Percentiles rank a stretch among this genome's conserved stretches.
These are phyloP conservation scores for Scolopax mira DNA, from an alignment of 2,113 vertebrate species.

Conservation along the genomic window DNA sequence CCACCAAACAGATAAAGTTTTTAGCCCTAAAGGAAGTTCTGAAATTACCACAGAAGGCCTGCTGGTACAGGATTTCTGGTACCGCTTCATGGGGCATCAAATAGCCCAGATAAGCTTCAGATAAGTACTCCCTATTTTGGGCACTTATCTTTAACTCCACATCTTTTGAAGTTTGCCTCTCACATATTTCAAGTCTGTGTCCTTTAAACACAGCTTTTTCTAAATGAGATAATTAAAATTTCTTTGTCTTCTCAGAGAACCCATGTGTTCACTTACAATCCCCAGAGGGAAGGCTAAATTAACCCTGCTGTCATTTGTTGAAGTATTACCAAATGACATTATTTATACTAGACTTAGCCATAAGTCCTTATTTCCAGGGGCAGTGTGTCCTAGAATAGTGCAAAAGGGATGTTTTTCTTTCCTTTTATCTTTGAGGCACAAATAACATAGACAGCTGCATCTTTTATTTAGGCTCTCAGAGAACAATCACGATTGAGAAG, in stretches of 20 bases:
- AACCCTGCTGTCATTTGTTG: not conserved
- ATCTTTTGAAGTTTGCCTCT: not conserved
- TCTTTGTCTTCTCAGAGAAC: not conserved
- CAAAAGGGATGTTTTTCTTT: slow-evolving; percentile 36
- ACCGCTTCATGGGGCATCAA: not conserved
- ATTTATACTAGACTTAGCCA: slow-evolving; percentile 10
- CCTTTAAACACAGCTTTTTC: not conserved
- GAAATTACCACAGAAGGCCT: not conserved
- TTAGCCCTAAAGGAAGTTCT: not conserved
- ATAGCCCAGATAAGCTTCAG: not conserved
- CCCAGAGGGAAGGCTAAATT: not conserved
- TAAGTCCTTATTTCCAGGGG: slow-evolving; percentile 1
- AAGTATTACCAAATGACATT: slow-evolving; percentile 20
- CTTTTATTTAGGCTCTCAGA: not conserved
- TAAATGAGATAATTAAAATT: not conserved
- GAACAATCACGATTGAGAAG: not conserved
- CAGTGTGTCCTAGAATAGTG: not conserved
- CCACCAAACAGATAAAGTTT: not conserved
- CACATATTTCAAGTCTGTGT: not conserved
- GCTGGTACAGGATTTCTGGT: not conserved
- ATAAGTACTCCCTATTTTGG: not conserved
- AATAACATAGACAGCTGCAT: not conserved
- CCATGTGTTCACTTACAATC: not conserved
- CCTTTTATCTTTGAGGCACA: not conserved
- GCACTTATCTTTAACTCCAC: not conserved